Base-by-base conservation (phyloP, 2,888 invertebrate genomes). In the Spisula solida region DNA sequence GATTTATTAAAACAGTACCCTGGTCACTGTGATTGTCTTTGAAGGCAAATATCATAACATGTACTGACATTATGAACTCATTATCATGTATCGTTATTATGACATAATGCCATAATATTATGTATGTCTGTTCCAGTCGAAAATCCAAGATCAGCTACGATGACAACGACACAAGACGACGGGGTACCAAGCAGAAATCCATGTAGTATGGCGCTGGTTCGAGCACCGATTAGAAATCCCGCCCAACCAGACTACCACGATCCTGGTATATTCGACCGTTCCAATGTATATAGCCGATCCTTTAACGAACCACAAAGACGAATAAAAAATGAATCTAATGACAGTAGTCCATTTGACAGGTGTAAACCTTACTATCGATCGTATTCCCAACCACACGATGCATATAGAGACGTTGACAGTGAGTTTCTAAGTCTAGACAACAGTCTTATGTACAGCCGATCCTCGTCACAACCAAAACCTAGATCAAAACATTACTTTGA, bases 361-460 rank as follows among this genome's bases (percentile, higher is more conserved):
- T 18, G 34, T 5, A 80, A 47, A 5, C n/a, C 12, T 20, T 80
- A 80, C 25, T 34, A 51, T 34, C 75, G 87, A 55, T 87, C 87
- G 0, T 78, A 78, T 75, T 87, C 87, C 12, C 82, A 87, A n/a
- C 87, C 87, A 47, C 8, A 8, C 8, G 78, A 75, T 18, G 12
- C n/a, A 20, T 25, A 29, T 1, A 29, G 18, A 12, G 55, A 75
- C 0, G 70, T 51, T 0, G 48, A 10, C 8, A 25, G 34, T 20
- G 84, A 83, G 5, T 4, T n/a, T 8, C 8, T 6, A 25, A n/a
- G 16, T 31, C n/a, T 75, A 4, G 84, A 84, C 20, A 51, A 31
- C 18, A 75, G 48, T 55, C 18, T 20, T 25, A 31, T 55, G 29
- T 78, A 51, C 20, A 55, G 31, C 31, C 41, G 84, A 34, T 78